These are phyloP conservation scores for Pionites leucogaster DNA, from an alignment of 2,113 vertebrate genomes.

Conservation along the genomic window DNA sequence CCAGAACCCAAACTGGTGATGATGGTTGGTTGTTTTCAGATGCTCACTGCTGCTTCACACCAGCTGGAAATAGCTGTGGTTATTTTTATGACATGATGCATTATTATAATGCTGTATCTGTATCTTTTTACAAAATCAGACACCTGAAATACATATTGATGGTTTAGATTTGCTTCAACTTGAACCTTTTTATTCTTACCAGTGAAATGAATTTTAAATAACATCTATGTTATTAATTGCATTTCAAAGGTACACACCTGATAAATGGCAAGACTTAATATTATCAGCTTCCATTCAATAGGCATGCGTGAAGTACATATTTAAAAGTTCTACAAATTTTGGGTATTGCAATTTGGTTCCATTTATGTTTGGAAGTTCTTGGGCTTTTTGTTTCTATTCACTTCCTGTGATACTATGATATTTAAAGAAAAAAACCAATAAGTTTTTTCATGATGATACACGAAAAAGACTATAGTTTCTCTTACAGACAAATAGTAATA, in stretches of 20 bases:
- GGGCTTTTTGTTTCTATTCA: neutral
- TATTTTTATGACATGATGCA: neutral
- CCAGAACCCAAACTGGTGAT: neutral
- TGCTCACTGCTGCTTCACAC: neutral
- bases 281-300: neutral
- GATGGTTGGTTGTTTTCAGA: neutral
- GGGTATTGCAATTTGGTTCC: neutral
- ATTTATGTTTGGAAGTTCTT: neutral
- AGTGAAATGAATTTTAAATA: neutral
- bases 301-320: fast-evolving
- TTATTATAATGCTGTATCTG: neutral
- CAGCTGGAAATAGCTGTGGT: neutral
- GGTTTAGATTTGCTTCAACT: neutral
- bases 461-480: neutral
- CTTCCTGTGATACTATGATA: neutral
- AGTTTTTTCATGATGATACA: neutral
- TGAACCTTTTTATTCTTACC: neutral
- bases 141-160: fast-evolving
- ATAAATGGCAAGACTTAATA: neutral
- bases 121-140: neutral
- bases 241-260: neutral
- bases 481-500: neutral
- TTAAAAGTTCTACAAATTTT: neutral
- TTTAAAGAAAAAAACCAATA: neutral
- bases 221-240: neutral